phyloP scores from a whole-genome alignment of 2,113 vertebrate species.

The Cottus gobio region DNA sequence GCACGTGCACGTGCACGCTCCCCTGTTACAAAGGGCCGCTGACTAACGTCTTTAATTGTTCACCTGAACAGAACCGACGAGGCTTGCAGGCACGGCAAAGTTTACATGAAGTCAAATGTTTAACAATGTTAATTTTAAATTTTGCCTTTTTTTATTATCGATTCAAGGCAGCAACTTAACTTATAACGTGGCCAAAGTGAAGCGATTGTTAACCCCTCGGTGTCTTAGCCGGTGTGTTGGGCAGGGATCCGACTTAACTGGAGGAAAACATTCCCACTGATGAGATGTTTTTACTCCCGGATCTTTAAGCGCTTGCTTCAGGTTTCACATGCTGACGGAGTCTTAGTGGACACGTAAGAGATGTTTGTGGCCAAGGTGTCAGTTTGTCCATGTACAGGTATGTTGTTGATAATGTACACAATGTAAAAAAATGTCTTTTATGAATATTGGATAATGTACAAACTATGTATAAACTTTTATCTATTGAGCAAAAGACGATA shows the following conservation, averaged over 20 bases:
- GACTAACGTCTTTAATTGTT: no score
- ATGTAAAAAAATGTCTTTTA: conserved; percentile 69
- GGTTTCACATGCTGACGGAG: conserved; percentile 42
- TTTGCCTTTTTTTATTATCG: not conserved
- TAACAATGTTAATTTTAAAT: conserved; percentile 8
- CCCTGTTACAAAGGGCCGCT: no score
- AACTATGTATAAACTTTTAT: conserved; percentile 73
- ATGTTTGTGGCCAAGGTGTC: conserved; percentile 22
- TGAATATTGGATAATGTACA: conserved; percentile 70
- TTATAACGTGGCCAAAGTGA: conserved; percentile 37
- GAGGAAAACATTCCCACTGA: not conserved
- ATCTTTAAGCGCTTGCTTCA: conserved; percentile 28
- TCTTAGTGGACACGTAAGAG: conserved; percentile 50
- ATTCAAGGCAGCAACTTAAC: not conserved
- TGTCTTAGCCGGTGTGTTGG: conserved; percentile 24
- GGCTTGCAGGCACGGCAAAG: not conserved
- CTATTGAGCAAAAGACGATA: conserved; percentile 59
- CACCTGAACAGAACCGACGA: conserved; percentile 1
- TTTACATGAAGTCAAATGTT: conserved; percentile 23
- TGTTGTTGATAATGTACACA: conserved; percentile 73
- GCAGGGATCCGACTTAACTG: not conserved
- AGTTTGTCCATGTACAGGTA: conserved; percentile 61
- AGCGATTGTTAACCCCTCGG: not conserved
- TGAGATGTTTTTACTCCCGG: conserved; percentile 24
- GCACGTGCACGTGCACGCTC: no score